phyloP scores from a whole-genome alignment of 2,797 vertebrate species.

The Eulemur albifrons region DNA sequence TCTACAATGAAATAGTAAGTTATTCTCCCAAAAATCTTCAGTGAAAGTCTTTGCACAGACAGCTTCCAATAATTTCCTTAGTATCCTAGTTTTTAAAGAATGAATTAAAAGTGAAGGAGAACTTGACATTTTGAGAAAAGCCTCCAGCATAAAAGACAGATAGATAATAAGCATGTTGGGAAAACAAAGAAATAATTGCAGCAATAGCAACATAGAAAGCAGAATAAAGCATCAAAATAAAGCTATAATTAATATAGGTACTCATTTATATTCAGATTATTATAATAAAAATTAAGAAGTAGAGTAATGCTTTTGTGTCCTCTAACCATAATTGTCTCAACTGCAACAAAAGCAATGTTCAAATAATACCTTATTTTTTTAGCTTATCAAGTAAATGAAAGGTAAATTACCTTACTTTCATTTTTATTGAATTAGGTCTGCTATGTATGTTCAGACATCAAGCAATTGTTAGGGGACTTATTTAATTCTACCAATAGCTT shows the following conservation, averaged over 20 bases:
- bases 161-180: not conserved
- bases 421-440: not conserved
- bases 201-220: not conserved
- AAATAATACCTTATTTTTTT: constrained; percentile 5
- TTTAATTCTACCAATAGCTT: not conserved
- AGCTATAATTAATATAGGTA: not conserved
- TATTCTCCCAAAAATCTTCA: not conserved
- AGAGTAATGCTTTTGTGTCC: not conserved
- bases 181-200: not conserved
- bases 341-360: not conserved
- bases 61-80: not conserved
- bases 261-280: not conserved
- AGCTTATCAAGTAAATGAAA: not conserved
- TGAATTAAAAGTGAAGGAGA: not conserved
- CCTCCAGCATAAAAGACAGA: not conserved
- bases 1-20: not conserved
- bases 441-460: not conserved
- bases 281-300: constrained; percentile 3
- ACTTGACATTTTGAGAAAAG: not conserved
- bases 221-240: not conserved
- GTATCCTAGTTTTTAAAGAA: constrained; percentile 13
- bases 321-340: not conserved
- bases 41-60: not conserved
- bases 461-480: not conserved
- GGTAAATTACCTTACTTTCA: not conserved